Evolutionary conservation across 2,113 vertebrate genomes (phyloP), one percentile per base, ranked within the genome.

Genomic region (Scartelaos histophorus): DNA sequence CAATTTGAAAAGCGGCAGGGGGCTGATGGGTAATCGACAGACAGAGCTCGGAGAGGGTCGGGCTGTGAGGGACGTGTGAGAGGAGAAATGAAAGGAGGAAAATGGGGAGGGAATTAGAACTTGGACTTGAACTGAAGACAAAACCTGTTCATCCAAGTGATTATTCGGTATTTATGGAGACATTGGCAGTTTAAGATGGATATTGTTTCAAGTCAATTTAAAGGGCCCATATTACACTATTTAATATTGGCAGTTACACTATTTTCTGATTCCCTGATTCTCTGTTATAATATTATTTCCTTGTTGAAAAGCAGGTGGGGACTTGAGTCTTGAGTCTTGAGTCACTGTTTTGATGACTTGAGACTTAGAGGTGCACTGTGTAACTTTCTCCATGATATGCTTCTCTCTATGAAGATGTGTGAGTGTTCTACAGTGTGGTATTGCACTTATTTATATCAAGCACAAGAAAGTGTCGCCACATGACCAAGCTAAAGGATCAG

Each of bases 1-100:
- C 75, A 72, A 87, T 90, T 87, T 84, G 34, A 83, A 89, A 85
- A 68, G 0, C 82, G 81, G 79, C 76, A 0, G 87, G 88, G 67
- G 70, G 70, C 57, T 70, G 78, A 76, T 84, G 78, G 83, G 87
- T 74, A 83, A 84, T 80, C 81, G 85, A 86, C 1, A 64, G 74
- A 82, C 85, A 58, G 82, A 75, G 17, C 62, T 67, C 47, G 16
- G 17, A 16, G 29, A 83, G 84, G 69, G 87, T 87, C 79, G 75
- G 78, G 34, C 10, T 66, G 47, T 0, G 21, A 74, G 64, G n/a
- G 13, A 0, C 1, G 13, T 68, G 38, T 0, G 21, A 71, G 64
- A 25, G 12, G 66, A 15, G 46, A 43, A 56, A 2, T n/a, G n/a
- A 71, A n/a, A 47, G 65, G 24, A 46, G 25, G 22, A 16, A 46